Conservation (phyloP, 2,797 vertebrate species). For the Falco naumanni region DNA sequence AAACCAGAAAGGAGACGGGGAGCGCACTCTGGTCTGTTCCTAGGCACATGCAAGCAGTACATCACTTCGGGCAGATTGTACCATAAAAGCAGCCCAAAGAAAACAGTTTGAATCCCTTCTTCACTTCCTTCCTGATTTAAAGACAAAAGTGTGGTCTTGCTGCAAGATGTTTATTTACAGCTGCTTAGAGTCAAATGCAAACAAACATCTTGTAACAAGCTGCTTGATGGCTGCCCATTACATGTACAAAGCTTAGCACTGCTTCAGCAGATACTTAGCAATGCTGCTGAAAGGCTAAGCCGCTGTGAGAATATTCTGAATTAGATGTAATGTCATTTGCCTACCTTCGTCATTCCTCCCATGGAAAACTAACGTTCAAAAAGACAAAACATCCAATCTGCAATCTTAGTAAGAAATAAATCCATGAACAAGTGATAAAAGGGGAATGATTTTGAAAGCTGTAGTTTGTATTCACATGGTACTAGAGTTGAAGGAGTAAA, state of each 20-base stretch:
- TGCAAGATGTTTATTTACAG: slow-evolving; percentile 39
- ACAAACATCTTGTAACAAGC: slow-evolving; percentile 26
- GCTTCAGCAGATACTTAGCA: background rate
- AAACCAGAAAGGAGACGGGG: background rate
- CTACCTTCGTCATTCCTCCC: background rate
- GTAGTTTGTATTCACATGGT: background rate
- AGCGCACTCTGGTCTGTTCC: accelerated
- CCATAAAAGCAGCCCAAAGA: background rate
- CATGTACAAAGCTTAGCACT: background rate
- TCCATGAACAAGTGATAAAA: background rate
- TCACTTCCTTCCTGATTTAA: background rate
- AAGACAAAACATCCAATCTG: background rate
- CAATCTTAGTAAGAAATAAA: slow-evolving; percentile 5
- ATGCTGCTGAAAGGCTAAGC: background rate
- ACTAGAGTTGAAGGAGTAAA: background rate
- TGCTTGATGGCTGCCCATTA: background rate
- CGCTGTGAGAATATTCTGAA: background rate
- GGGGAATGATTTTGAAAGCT: background rate
- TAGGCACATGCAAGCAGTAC: background rate
- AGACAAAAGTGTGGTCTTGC: background rate
- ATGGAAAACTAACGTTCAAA: background rate
- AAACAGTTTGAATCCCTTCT: background rate
- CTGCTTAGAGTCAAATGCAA: background rate
- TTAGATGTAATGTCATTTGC: background rate
- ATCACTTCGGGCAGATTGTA: background rate